Conservation (phyloP, 2,888 invertebrate genomes). For the Mamestra brassicae region DNA sequence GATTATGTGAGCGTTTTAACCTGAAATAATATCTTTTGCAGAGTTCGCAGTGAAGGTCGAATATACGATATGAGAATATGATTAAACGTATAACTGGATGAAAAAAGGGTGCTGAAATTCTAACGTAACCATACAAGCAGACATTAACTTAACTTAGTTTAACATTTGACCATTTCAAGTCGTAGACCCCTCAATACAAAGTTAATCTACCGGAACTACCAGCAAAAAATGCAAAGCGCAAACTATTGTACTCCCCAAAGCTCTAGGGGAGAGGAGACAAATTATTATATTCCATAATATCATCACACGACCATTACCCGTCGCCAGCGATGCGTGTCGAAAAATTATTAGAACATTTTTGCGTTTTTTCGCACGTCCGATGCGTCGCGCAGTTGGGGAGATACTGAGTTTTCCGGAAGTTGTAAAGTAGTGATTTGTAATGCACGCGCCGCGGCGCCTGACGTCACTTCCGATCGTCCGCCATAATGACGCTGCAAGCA, state of each 20-base stretch:
- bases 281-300: conserved; percentile 89
- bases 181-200: conserved; percentile 50
- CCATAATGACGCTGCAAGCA: conserved; percentile 85
- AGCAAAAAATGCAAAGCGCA: conserved; percentile 74
- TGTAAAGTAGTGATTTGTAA: conserved; percentile 91
- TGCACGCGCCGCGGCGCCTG: conserved; percentile 90
- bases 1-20: background rate
- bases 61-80: background rate
- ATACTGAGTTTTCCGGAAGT: conserved; percentile 87
- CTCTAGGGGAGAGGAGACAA: conserved; percentile 83
- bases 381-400: conserved; percentile 74
- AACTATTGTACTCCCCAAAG: conserved; percentile 75
- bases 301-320: conserved; percentile 88
- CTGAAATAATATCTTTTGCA: background rate
- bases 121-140: background rate
- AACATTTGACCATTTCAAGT: conserved; percentile 44
- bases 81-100: too few relatives aligned
- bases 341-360: conserved; percentile 83
- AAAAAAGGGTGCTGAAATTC: background rate
- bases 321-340: conserved; percentile 83
- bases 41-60: background rate
- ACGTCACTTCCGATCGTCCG: conserved; percentile 84
- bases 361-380: conserved; percentile 82
- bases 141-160: background rate
- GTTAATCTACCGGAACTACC: conserved; percentile 69